Evolutionary conservation across 2,797 vertebrate genomes (phyloP).

Genomic region (Rhinogobio ventralis): DNA sequence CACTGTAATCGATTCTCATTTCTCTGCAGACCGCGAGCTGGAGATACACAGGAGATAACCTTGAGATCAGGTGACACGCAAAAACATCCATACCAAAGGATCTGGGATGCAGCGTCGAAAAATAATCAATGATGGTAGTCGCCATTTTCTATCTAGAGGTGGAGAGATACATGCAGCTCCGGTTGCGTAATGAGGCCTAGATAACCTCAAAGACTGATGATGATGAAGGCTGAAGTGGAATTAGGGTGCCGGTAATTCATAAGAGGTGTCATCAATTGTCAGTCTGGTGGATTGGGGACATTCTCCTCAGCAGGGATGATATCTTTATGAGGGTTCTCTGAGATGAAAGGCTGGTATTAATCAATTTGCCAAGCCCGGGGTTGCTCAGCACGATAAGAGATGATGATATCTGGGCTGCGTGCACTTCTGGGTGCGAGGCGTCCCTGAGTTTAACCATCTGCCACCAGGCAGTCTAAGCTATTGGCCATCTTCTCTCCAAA

Average conservation of each 20-base stretch:
- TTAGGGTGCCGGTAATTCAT: conserved; percentile 52
- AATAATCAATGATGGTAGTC: conserved; percentile 31
- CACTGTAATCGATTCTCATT: conserved; percentile 50
- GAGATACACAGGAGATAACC: conserved; percentile 58
- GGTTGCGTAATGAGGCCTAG: conserved; percentile 43
- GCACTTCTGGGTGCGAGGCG: conserved; percentile 46
- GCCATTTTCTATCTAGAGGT: conserved; percentile 32
- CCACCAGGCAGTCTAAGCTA: conserved; percentile 52
- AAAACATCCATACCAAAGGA: conserved; percentile 44
- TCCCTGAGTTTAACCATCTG: conserved; percentile 71
- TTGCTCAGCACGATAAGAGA: conserved; percentile 71
- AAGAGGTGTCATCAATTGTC: conserved; percentile 64
- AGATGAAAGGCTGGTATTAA: conserved; percentile 77
- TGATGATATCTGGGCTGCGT: conserved; percentile 65
- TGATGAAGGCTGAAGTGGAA: conserved; percentile 52
- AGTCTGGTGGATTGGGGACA: conserved; percentile 64
- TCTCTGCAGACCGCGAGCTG: conserved; percentile 23
- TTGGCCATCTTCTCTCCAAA: conserved; percentile 51
- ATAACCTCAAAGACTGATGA: conserved; percentile 55
- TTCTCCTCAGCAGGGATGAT: conserved; percentile 73
- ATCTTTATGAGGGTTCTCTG: conserved; percentile 72
- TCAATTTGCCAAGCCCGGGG: conserved; percentile 74
- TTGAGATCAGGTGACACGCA: conserved; percentile 50
- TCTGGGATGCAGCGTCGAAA: neutral
- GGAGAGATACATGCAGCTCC: conserved; percentile 6